phyloP scores from a whole-genome alignment of 2,113 vertebrate species.

The Poicephalus meyeri region DNA sequence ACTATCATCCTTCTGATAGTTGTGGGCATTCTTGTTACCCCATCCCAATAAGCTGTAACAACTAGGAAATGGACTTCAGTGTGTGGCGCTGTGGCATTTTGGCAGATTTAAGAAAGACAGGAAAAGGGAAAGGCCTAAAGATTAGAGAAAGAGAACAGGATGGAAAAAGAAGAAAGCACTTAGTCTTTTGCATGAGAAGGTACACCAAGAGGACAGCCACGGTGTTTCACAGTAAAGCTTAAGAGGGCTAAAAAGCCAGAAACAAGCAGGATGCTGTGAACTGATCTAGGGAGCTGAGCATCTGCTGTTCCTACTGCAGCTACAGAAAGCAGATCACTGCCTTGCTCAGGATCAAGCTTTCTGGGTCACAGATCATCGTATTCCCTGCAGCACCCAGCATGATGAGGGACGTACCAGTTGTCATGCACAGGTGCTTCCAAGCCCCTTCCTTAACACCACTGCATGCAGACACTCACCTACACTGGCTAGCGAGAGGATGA shows the following conservation, averaged over 20 bases:
- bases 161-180: neutral
- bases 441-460: neutral
- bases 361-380: rapidly evolving
- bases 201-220: neutral
- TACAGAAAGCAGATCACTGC: neutral
- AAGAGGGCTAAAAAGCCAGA: neutral
- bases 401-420: rapidly evolving
- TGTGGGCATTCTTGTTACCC: neutral
- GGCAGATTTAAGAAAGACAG: neutral
- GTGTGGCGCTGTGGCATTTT: neutral
- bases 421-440: neutral
- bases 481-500: rapidly evolving
- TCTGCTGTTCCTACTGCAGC: neutral
- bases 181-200: neutral
- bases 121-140: neutral
- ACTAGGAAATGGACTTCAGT: neutral
- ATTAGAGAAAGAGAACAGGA: neutral
- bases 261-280: neutral
- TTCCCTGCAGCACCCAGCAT: neutral
- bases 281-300: neutral
- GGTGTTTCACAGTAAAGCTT: neutral
- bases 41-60: neutral
- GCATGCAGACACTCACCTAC: neutral
- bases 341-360: neutral
- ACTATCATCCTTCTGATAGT: neutral